Percentiles rank a stretch among this genome's conserved stretches.
phyloP scores from a whole-genome alignment of 2,888 invertebrate species.

The Drosophila bunnanda region DNA sequence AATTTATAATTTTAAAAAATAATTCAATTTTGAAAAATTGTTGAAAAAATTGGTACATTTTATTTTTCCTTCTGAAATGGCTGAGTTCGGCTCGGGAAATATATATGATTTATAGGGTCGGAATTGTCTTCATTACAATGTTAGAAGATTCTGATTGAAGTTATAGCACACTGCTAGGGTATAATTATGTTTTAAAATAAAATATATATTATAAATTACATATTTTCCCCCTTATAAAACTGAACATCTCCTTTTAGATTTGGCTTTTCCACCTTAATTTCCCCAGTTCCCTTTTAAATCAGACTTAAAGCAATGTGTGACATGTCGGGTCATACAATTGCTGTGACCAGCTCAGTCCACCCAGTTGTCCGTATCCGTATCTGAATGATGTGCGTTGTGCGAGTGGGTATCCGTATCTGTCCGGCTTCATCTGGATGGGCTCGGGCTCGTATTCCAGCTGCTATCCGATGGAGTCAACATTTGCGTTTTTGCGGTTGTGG shows the following conservation, averaged over 20 bases:
- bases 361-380: conserved; percentile 1
- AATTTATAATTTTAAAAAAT: too few relatives aligned
- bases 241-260: background rate
- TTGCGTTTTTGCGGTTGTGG: conserved; percentile 77
- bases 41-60: too few relatives aligned
- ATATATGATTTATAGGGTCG: too few relatives aligned
- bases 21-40: too few relatives aligned
- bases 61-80: too few relatives aligned
- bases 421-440: conserved; percentile 25
- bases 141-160: too few relatives aligned
- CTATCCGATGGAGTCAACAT: conserved; percentile 66
- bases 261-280: background rate
- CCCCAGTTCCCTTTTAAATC: background rate
- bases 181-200: too few relatives aligned
- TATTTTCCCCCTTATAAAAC: too few relatives aligned
- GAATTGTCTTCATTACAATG: too few relatives aligned
- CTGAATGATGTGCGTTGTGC: conserved; percentile 26
- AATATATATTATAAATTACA: too few relatives aligned
- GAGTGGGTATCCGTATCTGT: conserved; percentile 22
- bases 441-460: conserved; percentile 8
- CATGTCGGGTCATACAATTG: conserved; percentile 2
- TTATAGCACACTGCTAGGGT: too few relatives aligned
- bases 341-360: conserved; percentile 11
- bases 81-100: too few relatives aligned
- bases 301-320: background rate